These are phyloP conservation scores for Elgonia sp. DNA, from an alignment of 2,888 invertebrate species.

Conservation along the genomic window DNA sequence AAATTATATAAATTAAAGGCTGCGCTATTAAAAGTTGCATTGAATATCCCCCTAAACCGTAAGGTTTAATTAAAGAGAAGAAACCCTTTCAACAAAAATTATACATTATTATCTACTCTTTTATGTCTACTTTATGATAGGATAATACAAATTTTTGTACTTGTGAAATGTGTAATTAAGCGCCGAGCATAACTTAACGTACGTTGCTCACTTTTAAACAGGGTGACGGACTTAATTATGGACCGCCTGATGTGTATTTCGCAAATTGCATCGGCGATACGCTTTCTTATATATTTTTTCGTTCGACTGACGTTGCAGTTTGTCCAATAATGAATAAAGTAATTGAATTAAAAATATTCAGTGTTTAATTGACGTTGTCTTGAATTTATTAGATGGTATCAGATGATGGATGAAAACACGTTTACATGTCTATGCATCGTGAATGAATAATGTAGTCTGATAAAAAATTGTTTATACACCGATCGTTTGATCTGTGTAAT, in stretches of 20 bases:
- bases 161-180: slow-evolving; percentile 66
- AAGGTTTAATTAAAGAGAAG: slow-evolving; percentile 68
- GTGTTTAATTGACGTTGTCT: not conserved
- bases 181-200: slow-evolving; percentile 57
- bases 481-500: no score
- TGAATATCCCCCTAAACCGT: slow-evolving; percentile 61
- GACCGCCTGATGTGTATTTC: slow-evolving; percentile 21
- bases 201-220: slow-evolving; percentile 52
- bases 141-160: slow-evolving; percentile 73
- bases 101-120: slow-evolving; percentile 72
- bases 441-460: no score
- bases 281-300: slow-evolving; percentile 10
- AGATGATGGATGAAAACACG: no score
- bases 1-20: slow-evolving; percentile 75
- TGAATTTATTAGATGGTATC: slow-evolving; percentile 18
- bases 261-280: slow-evolving; percentile 8
- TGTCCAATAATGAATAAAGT: slow-evolving; percentile 37
- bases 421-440: no score
- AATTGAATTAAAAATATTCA: slow-evolving; percentile 44
- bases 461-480: slow-evolving; percentile 24
- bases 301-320: not conserved
- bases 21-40: slow-evolving; percentile 71
- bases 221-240: slow-evolving; percentile 58
- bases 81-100: slow-evolving; percentile 71
- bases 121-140: slow-evolving; percentile 72